Evolutionary conservation across 1,140 invertebrate genomes (phyloP).

Genomic region (Zaprionus ornatus): DNA sequence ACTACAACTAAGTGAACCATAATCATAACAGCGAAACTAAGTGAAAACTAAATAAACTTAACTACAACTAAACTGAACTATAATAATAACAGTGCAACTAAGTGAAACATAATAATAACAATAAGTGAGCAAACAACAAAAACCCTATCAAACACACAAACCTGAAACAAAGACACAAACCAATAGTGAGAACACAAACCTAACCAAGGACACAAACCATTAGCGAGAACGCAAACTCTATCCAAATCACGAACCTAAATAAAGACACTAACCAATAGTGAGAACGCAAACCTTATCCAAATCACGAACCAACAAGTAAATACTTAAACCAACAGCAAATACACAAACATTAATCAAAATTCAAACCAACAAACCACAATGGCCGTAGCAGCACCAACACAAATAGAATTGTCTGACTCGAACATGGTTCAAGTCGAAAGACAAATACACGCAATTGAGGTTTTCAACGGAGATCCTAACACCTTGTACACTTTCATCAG

Average conservation of each 20-base stretch:
- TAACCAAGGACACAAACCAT: background rate
- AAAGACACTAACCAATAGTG: too few relatives aligned
- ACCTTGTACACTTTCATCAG: slow-evolving; percentile 8
- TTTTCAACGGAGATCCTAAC: slow-evolving; percentile 14
- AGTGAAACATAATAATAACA: background rate
- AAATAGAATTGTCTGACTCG: background rate
- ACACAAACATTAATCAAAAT: background rate
- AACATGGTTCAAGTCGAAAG: slow-evolving; percentile 17
- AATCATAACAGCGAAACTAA: background rate
- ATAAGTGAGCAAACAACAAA: background rate
- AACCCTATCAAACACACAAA: background rate
- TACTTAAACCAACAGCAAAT: too few relatives aligned
- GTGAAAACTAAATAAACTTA: background rate
- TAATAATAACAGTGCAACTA: too few relatives aligned
- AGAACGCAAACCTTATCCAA: too few relatives aligned
- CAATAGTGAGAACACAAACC: background rate
- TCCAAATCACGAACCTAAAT: background rate
- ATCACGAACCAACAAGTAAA: too few relatives aligned
- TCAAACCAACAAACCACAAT: background rate
- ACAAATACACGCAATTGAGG: slow-evolving; percentile 20
- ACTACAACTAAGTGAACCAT: background rate
- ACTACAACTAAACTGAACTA: too few relatives aligned
- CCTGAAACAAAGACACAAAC: background rate
- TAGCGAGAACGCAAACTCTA: background rate
- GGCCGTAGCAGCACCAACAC: background rate